Evolutionary conservation across 2,888 invertebrate genomes (phyloP).

Genomic region (Gymnocheta viridis): DNA sequence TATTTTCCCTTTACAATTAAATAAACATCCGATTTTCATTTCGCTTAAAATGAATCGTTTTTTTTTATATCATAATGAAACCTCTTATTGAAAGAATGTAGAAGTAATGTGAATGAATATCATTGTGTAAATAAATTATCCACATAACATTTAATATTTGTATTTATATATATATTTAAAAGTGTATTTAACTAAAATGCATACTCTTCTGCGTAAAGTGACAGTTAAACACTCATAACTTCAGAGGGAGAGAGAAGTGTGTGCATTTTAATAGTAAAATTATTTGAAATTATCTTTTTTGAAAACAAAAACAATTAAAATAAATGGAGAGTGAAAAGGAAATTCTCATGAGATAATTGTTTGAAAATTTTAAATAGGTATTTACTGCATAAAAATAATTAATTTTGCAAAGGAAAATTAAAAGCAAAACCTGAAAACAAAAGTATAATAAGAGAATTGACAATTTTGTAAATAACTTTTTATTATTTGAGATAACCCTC

Average conservation of each 20-base stretch:
- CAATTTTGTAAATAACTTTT: no score
- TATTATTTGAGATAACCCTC: no score
- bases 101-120: conserved; percentile 1
- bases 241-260: background rate
- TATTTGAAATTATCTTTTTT: background rate
- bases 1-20: no score
- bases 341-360: conserved; percentile 22
- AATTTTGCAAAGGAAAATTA: background rate
- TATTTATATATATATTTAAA: conserved; percentile 12
- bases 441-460: no score
- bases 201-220: background rate
- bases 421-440: no score
- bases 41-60: no score
- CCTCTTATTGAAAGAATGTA: background rate
- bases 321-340: background rate
- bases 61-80: no score
- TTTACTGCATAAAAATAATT: background rate
- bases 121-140: conserved; percentile 24
- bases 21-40: no score
- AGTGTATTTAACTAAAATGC: conserved; percentile 9
- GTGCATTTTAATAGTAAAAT: conserved; percentile 3
- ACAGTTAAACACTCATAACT: conserved; percentile 1
- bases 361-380: background rate
- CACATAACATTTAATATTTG: conserved; percentile 21
- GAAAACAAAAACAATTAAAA: background rate